Base-by-base conservation (phyloP, 2,888 invertebrate genomes). In the Atrina japonica region DNA sequence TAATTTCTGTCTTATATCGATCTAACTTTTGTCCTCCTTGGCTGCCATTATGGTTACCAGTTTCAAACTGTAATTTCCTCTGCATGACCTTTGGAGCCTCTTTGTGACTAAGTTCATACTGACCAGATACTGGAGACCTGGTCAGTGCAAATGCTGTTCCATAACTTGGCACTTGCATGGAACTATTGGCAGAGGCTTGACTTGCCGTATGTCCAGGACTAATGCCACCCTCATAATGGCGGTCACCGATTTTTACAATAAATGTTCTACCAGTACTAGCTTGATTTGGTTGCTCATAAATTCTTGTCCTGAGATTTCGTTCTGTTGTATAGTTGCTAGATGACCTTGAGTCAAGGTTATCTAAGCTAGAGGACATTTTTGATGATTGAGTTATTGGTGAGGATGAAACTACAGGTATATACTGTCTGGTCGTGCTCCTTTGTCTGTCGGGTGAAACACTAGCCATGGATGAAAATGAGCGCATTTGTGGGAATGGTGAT, bases 41-140 rank as follows among this genome's bases (percentile, higher is more conserved):
- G 30, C 45, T 74, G 50, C 80, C 83, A 59, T 81, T 81, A 66
- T 77, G 77, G 61, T 73, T 73, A 25, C 79, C 80, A 21, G 73
- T 73, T 70, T 87, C 87, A 80, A 87, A 86, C 71, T 82, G 84
- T 61, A 83, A 77, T 72, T 86, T 86, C 43, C 86, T 82, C 29
- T 86, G 86, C 2, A 83, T 83, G 16, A 87, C 86, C 6, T 83
- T 70, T 18, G 81, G 80, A 40, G 76, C 69, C 25, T 80, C 76
- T 63, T 78, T 77, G 23, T 70, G 73, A 41, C 75, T 70, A 30
- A 83, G 80, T 75, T 85, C 86, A 47, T 83, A 82, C 50, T 82
- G 80, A 3, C 81, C 76, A 16, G 77, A 72, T 21, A 77, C 74
- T 0, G 85, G 85, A 11, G 87, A 83, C 43, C 83, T 73, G 1